Evolutionary conservation across 1,140 invertebrate genomes (phyloP).

Genomic region (Microplitis mediator): DNA sequence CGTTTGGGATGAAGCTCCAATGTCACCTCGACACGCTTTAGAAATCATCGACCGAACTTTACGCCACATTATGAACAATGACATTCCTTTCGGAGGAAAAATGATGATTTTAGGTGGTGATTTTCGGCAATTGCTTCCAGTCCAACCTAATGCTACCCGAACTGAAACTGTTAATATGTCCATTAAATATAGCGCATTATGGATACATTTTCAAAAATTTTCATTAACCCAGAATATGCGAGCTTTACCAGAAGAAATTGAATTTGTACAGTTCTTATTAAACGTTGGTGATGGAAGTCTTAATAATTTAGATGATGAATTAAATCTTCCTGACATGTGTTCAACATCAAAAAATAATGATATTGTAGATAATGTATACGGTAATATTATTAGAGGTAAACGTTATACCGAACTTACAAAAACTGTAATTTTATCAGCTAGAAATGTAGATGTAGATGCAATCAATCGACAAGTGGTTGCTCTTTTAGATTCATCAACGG

Average conservation of each 20-base stretch:
- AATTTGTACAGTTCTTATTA: constrained; percentile 29
- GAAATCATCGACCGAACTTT: constrained; percentile 32
- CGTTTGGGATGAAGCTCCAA: constrained; percentile 34
- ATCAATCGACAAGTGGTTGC: constrained; percentile 26
- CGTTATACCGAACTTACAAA: constrained; percentile 11
- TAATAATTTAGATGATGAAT: constrained; percentile 9
- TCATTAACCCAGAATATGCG: constrained; percentile 24
- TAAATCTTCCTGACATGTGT: constrained; percentile 19
- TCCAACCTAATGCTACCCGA: background rate
- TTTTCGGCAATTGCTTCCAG: no score
- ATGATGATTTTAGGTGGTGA: constrained; percentile 1
- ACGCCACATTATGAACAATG: constrained; percentile 29
- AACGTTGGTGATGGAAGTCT: constrained; percentile 27
- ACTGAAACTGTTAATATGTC: constrained; percentile 28
- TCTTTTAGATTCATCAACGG: constrained; percentile 11
- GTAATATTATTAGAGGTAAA: constrained; percentile 13
- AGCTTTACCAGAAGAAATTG: constrained; percentile 16
- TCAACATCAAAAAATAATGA: background rate
- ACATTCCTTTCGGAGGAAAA: constrained; percentile 34
- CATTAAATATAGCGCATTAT: constrained; percentile 27
- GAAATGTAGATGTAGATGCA: constrained; percentile 28
- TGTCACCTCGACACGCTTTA: constrained; percentile 31
- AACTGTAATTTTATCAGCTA: constrained; percentile 26
- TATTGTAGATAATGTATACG: constrained; percentile 21
- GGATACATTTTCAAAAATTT: constrained; percentile 21